Conservation (phyloP, 2,888 invertebrate genomes). For the Cyclophora punctaria region DNA sequence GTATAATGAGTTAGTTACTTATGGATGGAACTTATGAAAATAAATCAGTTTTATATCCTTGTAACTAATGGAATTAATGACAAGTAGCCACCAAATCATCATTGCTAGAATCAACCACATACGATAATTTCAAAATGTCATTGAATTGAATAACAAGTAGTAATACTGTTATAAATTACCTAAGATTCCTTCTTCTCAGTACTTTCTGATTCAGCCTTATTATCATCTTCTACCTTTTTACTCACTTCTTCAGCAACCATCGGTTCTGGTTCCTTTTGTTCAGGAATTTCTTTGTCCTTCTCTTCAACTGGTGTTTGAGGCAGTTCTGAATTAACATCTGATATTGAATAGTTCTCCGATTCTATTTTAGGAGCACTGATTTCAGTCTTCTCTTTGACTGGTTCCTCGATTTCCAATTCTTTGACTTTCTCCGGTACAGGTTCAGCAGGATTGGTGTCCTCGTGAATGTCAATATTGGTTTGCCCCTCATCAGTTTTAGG, state of each 20-base stretch:
- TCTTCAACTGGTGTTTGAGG: slow-evolving; percentile 22
- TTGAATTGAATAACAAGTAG: too few relatives aligned
- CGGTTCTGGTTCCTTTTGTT: slow-evolving; percentile 1
- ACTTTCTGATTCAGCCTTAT: slow-evolving; percentile 19
- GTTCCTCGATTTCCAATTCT: slow-evolving; percentile 14
- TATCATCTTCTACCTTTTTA: slow-evolving; percentile 14
- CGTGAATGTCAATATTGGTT: slow-evolving; percentile 30
- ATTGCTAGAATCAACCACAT: too few relatives aligned
- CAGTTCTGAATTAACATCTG: slow-evolving; percentile 59
- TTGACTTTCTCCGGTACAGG: slow-evolving; percentile 4
- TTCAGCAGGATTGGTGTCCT: slow-evolving; percentile 23
- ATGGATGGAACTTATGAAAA: too few relatives aligned
- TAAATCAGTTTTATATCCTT: too few relatives aligned
- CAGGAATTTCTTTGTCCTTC: not conserved
- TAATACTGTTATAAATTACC: too few relatives aligned
- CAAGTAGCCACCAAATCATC: too few relatives aligned
- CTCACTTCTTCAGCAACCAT: slow-evolving; percentile 17
- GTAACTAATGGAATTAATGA: too few relatives aligned
- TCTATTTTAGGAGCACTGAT: slow-evolving; percentile 27
- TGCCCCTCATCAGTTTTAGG: slow-evolving; percentile 50
- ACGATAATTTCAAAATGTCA: too few relatives aligned
- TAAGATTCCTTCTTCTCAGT: slow-evolving; percentile 6
- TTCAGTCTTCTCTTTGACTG: slow-evolving; percentile 13
- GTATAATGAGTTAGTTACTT: too few relatives aligned
- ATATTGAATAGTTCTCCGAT: slow-evolving; percentile 57